Evolutionary conservation across 2,113 vertebrate species (phyloP), one percentile per base, ranked within the genome.

Genomic region (Loxodonta africana): DNA sequence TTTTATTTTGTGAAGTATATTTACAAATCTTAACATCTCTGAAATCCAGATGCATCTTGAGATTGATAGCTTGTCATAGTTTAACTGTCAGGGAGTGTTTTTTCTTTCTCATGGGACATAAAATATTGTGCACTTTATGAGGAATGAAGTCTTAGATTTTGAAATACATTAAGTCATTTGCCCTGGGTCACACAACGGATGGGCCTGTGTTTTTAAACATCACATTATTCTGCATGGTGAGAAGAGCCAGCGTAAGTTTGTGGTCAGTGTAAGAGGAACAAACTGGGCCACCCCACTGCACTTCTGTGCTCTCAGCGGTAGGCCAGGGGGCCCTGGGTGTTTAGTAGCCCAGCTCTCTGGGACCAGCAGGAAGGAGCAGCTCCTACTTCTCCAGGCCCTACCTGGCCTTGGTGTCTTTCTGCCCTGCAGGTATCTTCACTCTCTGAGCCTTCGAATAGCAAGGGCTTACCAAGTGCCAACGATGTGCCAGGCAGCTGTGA

Each of bases 1-100:
- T 88, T 97, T 69, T 67, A 67, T 94, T 92, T 80, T 53, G 67
- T 51, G 30, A 94, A 83, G n/a, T 30, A n/a, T 67, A 63, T 85
- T 20, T 71, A 91, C 60, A 88, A 82, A 91, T 21, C 65, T 82
- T 73, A 69, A 69, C 44, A 60, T 81, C 78, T 93, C 48, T 83
- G 78, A 83, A 73, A 53, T 9, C 41, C 77, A 94, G 57, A 71
- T 4, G 6, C 7, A 14, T 53, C 33, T 91, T 67, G 62, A 6
- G 33, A 14, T 25, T 23, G 62, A 41, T 33, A 33, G 21, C 17
- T 84, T 93, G 23, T 83, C 63, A 62, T 37, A 71, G 78, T 25
- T 84, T 33, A 67, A 62, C n/a, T 63, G 48, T n/a, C 65, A 46
- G 37, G 8, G 48, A 76, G 12, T 23, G 14, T 46, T 74, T 67